Conservation (phyloP, 2,797 vertebrate genomes). For the Artibeus jamaicensis region DNA sequence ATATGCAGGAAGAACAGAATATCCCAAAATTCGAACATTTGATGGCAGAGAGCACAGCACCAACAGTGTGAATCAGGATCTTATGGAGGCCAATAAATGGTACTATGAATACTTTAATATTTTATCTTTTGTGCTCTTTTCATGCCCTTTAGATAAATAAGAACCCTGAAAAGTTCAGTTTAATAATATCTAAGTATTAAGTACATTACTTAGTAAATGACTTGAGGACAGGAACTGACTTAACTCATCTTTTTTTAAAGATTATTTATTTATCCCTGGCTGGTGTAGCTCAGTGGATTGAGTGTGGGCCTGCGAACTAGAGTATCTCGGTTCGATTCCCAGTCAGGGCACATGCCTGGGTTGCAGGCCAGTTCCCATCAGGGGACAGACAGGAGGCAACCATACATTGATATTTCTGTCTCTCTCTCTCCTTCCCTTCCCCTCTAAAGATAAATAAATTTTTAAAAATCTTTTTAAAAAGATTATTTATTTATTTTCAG, state of each 20-base stretch:
- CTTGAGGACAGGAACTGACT: neutral
- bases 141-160: neutral
- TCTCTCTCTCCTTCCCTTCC: no score
- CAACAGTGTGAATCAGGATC: conserved; percentile 88
- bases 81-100: conserved; percentile 87
- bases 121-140: conserved; percentile 28
- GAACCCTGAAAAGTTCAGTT: conserved; percentile 25
- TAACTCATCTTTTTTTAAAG: neutral
- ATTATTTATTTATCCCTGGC: no score
- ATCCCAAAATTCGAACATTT: conserved; percentile 89
- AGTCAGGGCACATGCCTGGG: no score
- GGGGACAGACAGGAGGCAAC: no score
- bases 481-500: no score
- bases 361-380: no score
- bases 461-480: no score
- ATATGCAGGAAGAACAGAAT: conserved; percentile 83
- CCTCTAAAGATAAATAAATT: no score
- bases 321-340: no score
- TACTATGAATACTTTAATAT: conserved; percentile 68
- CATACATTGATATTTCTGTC: no score
- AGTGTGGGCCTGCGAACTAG: no score
- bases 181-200: neutral
- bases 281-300: no score
- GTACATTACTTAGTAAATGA: neutral
- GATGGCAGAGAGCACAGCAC: conserved; percentile 87